A percentile compares a stretch with the other conserved stretches of the same genome.
These are phyloP conservation scores for Ateles fusciceps DNA, from an alignment of 2,797 vertebrate species.

Conservation along the genomic window DNA sequence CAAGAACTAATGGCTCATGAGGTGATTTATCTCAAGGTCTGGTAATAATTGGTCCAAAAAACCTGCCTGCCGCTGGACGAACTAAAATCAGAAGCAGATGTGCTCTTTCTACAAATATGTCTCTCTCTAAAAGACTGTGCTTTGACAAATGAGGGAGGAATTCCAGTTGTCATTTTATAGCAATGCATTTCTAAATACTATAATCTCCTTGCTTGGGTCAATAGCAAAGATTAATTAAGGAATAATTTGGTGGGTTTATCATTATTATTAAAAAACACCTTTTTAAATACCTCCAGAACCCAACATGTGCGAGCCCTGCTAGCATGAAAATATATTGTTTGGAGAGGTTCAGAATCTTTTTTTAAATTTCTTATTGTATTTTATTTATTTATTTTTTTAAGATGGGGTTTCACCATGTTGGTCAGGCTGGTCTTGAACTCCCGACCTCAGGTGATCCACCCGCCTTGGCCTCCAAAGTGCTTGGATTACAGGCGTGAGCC, in stretches of 20 bases:
- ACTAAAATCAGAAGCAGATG: constrained; percentile 59
- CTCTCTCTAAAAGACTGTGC: not conserved
- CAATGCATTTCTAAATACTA: not conserved
- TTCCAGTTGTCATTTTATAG: not conserved
- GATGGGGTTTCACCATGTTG: no score
- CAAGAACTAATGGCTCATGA: constrained; percentile 82
- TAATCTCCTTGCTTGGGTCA: not conserved
- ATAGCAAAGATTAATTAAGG: not conserved
- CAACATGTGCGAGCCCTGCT: not conserved
- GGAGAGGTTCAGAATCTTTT: not conserved
- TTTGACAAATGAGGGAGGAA: not conserved
- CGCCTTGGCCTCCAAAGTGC: no score
- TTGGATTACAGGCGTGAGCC: no score
- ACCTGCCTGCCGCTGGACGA: constrained; percentile 55
- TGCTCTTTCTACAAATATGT: constrained; percentile 31
- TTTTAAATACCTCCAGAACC: constrained; percentile 9
- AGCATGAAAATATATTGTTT: not conserved
- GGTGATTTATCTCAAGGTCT: constrained; percentile 79
- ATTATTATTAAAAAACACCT: not conserved
- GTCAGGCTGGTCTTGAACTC: no score
- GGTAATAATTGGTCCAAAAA: constrained; percentile 75
- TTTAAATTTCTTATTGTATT: no score
- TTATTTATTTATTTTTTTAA: no score
- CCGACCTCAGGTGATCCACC: no score
- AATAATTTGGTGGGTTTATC: not conserved